Evolutionary conservation across 2,797 vertebrate genomes (phyloP).

Genomic region (Mycteria americana): DNA sequence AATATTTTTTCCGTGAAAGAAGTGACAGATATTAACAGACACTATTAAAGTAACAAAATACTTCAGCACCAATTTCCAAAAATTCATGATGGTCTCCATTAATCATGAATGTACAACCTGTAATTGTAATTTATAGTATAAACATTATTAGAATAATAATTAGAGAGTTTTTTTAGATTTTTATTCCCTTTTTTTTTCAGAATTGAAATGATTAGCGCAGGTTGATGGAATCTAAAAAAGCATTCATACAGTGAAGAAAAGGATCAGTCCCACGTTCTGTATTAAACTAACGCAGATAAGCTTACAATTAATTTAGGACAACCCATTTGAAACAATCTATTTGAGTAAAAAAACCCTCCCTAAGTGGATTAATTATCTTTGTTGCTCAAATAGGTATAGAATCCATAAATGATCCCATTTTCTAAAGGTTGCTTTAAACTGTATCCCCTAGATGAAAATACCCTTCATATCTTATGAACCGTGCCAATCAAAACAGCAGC

Average conservation of each 20-base stretch:
- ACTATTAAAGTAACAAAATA: not conserved
- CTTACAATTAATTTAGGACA: not conserved
- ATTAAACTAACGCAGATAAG: not conserved
- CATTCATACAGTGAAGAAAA: not conserved
- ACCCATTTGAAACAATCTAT: not conserved
- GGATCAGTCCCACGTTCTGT: not conserved
- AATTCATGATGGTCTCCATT: not conserved
- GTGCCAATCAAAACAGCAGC: not conserved
- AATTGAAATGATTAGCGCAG: not conserved
- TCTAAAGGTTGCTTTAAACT: not conserved
- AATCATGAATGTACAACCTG: not conserved
- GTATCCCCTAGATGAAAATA: not conserved
- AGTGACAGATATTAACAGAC: not conserved
- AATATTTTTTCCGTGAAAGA: conserved; percentile 12
- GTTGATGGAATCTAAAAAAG: not conserved
- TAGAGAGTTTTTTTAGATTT: not conserved
- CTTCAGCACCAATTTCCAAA: not conserved
- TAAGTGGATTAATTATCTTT: not conserved
- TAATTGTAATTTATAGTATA: not conserved
- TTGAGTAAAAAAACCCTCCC: not conserved
- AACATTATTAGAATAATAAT: conserved; percentile 2
- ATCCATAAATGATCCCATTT: not conserved
- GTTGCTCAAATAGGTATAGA: not conserved
- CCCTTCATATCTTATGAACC: not conserved
- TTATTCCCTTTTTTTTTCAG: not conserved